phyloP scores from a whole-genome alignment of 2,797 vertebrate genomes.

The Melanotaenia pygmaea region DNA sequence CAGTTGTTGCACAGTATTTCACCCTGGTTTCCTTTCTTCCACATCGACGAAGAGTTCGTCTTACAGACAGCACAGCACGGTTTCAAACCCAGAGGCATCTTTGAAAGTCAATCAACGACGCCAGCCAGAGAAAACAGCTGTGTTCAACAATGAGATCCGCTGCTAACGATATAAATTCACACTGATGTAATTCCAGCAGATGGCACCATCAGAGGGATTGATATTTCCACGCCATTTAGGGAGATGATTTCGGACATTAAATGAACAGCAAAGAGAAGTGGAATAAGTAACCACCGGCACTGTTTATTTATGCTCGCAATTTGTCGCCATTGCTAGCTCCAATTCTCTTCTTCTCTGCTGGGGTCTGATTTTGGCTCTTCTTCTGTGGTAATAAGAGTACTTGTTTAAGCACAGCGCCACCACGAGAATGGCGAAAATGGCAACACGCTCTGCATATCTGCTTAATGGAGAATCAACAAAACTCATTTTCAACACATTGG shows the following conservation, averaged over 20 bases:
- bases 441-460: too few relatives aligned
- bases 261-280: accelerated
- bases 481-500: too few relatives aligned
- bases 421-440: background rate
- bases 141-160: slow-evolving; percentile 35
- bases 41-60: slow-evolving; percentile 96
- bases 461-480: too few relatives aligned
- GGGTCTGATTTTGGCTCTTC: slow-evolving; percentile 18
- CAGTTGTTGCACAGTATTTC: slow-evolving; percentile 96
- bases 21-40: slow-evolving; percentile 94
- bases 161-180: background rate
- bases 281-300: background rate
- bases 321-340: slow-evolving; percentile 35
- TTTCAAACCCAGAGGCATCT: slow-evolving; percentile 95
- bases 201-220: background rate
- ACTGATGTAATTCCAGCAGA: background rate
- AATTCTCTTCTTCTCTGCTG: slow-evolving; percentile 39
- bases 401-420: slow-evolving; percentile 17
- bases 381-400: background rate
- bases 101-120: slow-evolving; percentile 16
- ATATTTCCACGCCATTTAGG: background rate
- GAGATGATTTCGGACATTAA: background rate
- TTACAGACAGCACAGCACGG: slow-evolving; percentile 94
- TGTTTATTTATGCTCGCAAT: slow-evolving; percentile 30
- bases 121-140: slow-evolving; percentile 3